Percentiles rank a stretch among this genome's conserved stretches.
Evolutionary conservation across 1,140 invertebrate species (phyloP).

Genomic region (Stegodyphus dumicola): DNA sequence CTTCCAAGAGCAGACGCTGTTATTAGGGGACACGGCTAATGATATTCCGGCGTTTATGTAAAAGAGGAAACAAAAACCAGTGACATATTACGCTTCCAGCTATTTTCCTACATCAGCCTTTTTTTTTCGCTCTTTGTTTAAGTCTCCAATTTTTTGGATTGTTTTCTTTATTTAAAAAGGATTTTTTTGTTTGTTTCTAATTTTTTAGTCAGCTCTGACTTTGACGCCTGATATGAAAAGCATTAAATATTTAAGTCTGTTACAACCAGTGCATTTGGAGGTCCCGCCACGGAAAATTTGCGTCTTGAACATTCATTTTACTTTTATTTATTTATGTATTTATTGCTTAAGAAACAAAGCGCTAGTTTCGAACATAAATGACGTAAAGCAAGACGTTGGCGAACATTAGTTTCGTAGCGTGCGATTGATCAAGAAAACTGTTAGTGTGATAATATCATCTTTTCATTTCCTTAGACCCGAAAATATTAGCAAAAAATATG

Average conservation of each 20-base stretch:
- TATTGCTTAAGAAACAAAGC: not conserved
- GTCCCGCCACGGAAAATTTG: too few relatives aligned
- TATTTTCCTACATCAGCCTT: constrained; percentile 47
- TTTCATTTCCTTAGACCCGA: not conserved
- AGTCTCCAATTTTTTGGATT: too few relatives aligned
- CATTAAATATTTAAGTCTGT: constrained; percentile 34
- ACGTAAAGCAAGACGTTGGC: too few relatives aligned
- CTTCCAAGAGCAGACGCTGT: constrained; percentile 49
- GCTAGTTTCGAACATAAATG: too few relatives aligned
- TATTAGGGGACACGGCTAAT: constrained; percentile 47
- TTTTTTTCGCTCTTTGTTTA: constrained; percentile 1
- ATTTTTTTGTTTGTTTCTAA: not conserved
- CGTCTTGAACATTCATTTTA: too few relatives aligned
- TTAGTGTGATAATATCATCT: not conserved
- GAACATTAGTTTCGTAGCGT: too few relatives aligned
- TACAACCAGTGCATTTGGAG: too few relatives aligned
- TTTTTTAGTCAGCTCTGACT: constrained; percentile 28
- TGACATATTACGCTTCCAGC: constrained; percentile 54
- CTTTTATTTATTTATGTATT: too few relatives aligned
- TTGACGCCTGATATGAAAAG: constrained; percentile 22
- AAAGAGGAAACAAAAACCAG: constrained; percentile 48
- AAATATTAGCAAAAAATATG: not conserved
- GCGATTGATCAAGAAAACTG: too few relatives aligned
- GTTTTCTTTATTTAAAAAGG: too few relatives aligned
- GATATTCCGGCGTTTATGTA: constrained; percentile 55